These are phyloP conservation scores for Pristionchus pacificus DNA, from an alignment of 1,140 invertebrate genomes.

Conservation along the genomic window DNA sequence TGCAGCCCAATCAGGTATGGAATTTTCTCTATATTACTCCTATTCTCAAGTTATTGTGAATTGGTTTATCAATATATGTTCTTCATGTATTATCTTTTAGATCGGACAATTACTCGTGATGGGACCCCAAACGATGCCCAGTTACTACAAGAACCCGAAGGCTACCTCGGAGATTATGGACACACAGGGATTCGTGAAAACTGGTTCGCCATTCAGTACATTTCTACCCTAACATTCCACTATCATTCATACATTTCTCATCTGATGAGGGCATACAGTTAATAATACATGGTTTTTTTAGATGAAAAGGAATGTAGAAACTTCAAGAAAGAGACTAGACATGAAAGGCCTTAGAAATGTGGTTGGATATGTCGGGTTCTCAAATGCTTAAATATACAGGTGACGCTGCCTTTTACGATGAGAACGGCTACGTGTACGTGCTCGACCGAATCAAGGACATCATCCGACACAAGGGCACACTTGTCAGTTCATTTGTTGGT, in stretches of 20 bases:
- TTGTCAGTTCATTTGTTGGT: constrained; percentile 38
- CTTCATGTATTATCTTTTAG: too few species aligned
- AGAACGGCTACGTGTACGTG: constrained; percentile 55
- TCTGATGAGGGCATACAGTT: too few species aligned
- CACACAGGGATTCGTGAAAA: constrained; percentile 39
- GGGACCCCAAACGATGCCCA: constrained; percentile 38
- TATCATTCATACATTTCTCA: too few species aligned
- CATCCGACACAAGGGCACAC: constrained; percentile 44
- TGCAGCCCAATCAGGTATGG: constrained; percentile 39
- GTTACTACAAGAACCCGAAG: constrained; percentile 63
- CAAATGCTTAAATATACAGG: constrained; percentile 50
- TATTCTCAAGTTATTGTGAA: too few species aligned
- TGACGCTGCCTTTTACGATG: constrained; percentile 53
- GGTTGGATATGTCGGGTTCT: constrained; percentile 69
- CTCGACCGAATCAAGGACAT: constrained; percentile 57
- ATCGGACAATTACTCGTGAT: constrained; percentile 38
- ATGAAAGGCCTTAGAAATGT: too few species aligned
- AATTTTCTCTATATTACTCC: too few species aligned
- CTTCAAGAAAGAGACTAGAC: constrained; percentile 61
- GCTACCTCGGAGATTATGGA: constrained; percentile 52
- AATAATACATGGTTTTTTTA: too few species aligned
- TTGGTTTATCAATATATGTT: too few species aligned
- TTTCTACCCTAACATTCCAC: too few species aligned
- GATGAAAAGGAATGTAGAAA: constrained; percentile 63
- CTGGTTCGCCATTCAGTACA: constrained; percentile 45